Percentiles rank a stretch among this genome's conserved stretches.
Conservation (phyloP, 1,140 invertebrate genomes). For the Melitaea cinxia region DNA sequence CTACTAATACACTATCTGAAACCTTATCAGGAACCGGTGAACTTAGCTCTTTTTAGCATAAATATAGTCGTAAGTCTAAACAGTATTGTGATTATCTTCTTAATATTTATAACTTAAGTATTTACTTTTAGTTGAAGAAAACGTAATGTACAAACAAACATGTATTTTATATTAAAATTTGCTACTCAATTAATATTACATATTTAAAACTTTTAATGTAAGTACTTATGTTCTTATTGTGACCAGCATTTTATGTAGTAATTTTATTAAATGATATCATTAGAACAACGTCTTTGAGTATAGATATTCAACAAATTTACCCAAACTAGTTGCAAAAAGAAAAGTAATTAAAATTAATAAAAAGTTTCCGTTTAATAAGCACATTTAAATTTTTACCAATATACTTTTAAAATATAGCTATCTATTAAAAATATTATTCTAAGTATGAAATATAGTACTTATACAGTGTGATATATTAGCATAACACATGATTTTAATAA, state of each 20-base stretch:
- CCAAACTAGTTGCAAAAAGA: too few species aligned
- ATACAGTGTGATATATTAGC: background rate
- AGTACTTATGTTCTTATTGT: background rate
- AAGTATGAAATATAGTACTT: background rate
- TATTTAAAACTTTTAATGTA: slow-evolving; percentile 2
- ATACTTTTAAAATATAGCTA: background rate
- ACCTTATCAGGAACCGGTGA: background rate
- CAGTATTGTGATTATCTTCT: slow-evolving; percentile 22
- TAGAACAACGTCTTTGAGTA: slow-evolving; percentile 7
- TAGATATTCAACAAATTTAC: background rate
- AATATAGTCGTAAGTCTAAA: slow-evolving; percentile 5
- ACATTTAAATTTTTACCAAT: too few species aligned
- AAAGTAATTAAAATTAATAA: too few species aligned
- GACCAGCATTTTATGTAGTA: background rate
- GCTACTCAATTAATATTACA: slow-evolving; percentile 11
- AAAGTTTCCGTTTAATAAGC: too few species aligned
- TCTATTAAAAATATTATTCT: background rate
- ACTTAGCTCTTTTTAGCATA: background rate
- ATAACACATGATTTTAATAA: background rate
- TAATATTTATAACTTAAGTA: slow-evolving; percentile 2
- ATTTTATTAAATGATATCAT: slow-evolving; percentile 4
- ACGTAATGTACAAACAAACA: slow-evolving; percentile 3
- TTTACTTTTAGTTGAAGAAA: slow-evolving; percentile 1
- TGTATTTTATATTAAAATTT: slow-evolving; percentile 14
- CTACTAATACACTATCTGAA: too few species aligned